Evolutionary conservation across 2,888 invertebrate species (phyloP), one percentile per base, ranked within the genome.

Genomic region (Baronia brevicornis): DNA sequence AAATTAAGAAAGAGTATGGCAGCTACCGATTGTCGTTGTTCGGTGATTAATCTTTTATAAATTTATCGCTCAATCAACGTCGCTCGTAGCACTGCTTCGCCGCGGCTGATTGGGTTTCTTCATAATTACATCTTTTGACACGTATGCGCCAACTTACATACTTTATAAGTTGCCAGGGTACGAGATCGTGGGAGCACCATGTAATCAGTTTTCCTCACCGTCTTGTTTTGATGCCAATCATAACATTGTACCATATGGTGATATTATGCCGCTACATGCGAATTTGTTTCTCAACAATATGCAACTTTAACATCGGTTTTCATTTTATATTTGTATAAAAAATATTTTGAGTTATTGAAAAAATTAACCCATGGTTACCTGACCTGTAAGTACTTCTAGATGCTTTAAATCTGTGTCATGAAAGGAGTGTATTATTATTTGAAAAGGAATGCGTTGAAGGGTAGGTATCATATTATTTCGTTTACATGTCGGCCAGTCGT

Each of bases 111-210:
- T 84, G 82, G 78, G 75, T 84, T 82, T 78, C 78, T 77, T 80
- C 77, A 77, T 82, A 84, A 84, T 84, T 84, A 84, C 79, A 78
- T 80, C 77, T 82, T 84, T 82, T 82, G 82, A 84, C 82, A 77
- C 69, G 79, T 77, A 73, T 68, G 73, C 72, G 79, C 73, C 72
- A 82, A 78, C 80, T 75, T 80, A 80, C 73, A 75, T 78, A 71
- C 78, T 66, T 64, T 62, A 56, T 66, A 56, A 61, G 66, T 68
- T 64, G 75, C 61, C 69, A 61, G 75, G 74, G 62, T 74, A 72
- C 49, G 73, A 68, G 80, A 79, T 75, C 82, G 82, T 82, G 82
- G 79, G 82, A 82, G 74, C 78, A 77, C 73, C 75, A 72, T 78
- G 65, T 77, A 80, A 79, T 80, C 80, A 79, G 72, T 69, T 78